phyloP scores from a whole-genome alignment of 2,888 invertebrate species.

The Clistopyga incitator region DNA sequence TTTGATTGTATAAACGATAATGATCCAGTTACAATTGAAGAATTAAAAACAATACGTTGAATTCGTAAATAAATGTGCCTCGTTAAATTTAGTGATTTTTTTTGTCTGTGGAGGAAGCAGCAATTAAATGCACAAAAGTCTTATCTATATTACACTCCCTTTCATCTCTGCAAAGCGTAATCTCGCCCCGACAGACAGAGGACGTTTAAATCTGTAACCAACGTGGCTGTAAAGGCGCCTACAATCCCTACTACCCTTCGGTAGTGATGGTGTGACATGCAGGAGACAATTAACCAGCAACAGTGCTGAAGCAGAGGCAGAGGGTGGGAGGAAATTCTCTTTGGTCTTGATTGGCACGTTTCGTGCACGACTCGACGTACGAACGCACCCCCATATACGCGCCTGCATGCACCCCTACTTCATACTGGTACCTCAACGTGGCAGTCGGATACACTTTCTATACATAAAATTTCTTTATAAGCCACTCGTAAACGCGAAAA shows the following conservation, averaged over 20 bases:
- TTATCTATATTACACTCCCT: not conserved
- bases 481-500: not conserved
- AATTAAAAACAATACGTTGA: too few species aligned
- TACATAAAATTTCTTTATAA: constrained; percentile 5
- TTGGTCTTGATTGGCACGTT: constrained; percentile 61
- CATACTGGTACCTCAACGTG: constrained; percentile 12
- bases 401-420: not conserved
- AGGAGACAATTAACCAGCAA: constrained; percentile 58
- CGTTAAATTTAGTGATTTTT: not conserved
- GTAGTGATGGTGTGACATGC: constrained; percentile 27
- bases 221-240: not conserved
- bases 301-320: constrained; percentile 26
- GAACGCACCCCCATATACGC: constrained; percentile 34
- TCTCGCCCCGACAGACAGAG: constrained; percentile 13
- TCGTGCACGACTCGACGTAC: constrained; percentile 26
- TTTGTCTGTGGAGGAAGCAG: not conserved
- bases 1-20: too few species aligned
- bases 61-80: too few species aligned
- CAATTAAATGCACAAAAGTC: not conserved
- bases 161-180: constrained; percentile 18
- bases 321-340: constrained; percentile 54
- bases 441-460: constrained; percentile 27
- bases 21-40: too few species aligned
- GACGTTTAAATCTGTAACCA: constrained; percentile 48
- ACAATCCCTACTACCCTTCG: too few species aligned